A percentile compares a stretch with the other conserved stretches of the same genome.
phyloP scores from a whole-genome alignment of 37 sponge, comb jelly and placozoan genomes.

The Halisarca cf. caerulea region DNA sequence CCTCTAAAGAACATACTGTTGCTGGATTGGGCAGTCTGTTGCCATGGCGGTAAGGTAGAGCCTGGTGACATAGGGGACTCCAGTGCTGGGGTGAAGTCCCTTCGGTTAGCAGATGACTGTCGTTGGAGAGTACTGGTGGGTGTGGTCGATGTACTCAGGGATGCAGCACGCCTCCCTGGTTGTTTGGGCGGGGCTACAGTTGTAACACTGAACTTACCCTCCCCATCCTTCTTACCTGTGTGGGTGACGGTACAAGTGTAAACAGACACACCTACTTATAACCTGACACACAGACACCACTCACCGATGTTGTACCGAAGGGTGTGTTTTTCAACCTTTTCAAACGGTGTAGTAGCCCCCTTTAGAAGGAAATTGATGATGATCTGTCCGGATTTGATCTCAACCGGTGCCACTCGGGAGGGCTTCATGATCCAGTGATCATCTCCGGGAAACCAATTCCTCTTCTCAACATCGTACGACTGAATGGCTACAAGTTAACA shows the following conservation, averaged over 20 bases:
- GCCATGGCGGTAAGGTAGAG: not conserved
- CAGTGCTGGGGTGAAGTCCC: not conserved
- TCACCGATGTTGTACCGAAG: conserved; percentile 10
- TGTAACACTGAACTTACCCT: not conserved
- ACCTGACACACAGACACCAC: not conserved
- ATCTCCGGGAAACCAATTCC: conserved; percentile 22
- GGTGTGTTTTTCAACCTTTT: conserved; percentile 12
- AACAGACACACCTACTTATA: not conserved
- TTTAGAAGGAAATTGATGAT: conserved; percentile 25
- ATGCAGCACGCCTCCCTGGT: not conserved
- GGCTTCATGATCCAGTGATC: conserved; percentile 30
- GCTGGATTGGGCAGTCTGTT: not conserved
- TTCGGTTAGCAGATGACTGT: not conserved
- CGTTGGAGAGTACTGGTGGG: conserved; percentile 14
- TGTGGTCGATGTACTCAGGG: conserved; percentile 5
- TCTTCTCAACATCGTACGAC: conserved; percentile 7
- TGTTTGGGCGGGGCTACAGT: not conserved
- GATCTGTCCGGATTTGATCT: not conserved
- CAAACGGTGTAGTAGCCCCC: conserved; percentile 10
- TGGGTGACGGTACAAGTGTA: not conserved
- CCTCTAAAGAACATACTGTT: no score
- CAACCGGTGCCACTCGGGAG: not conserved
- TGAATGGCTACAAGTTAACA: conserved; percentile 10
- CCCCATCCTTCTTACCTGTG: conserved; percentile 20
- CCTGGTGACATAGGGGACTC: not conserved